phyloP scores from a whole-genome alignment of 2,797 vertebrate genomes.

The Amphiprion clarkii region DNA sequence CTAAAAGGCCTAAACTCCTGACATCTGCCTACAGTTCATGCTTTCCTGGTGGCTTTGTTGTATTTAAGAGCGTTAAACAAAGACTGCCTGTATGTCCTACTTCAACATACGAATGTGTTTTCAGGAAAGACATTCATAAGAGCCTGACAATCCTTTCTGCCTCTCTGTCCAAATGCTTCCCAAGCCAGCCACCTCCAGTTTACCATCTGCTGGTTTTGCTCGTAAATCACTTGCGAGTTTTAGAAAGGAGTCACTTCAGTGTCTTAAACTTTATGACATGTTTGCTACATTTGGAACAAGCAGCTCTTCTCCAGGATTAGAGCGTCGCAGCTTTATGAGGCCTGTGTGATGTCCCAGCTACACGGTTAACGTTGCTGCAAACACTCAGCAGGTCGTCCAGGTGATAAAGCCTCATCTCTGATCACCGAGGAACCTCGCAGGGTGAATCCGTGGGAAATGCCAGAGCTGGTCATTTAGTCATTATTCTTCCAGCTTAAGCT shows the following conservation, averaged over 20 bases:
- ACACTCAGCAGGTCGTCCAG: conserved; percentile 49
- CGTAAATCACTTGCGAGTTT: conserved; percentile 48
- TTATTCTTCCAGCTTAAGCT: conserved; percentile 12
- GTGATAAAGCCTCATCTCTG: conserved; percentile 48
- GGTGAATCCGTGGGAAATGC: conserved; percentile 25
- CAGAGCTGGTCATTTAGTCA: conserved; percentile 19
- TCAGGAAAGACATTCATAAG: conserved; percentile 42
- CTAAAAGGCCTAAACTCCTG: too few species aligned
- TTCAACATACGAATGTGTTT: conserved; percentile 14
- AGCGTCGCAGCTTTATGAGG: conserved; percentile 26
- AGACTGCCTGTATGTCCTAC: too few species aligned
- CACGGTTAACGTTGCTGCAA: conserved; percentile 17
- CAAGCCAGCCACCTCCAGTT: conserved; percentile 44
- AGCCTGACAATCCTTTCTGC: conserved; percentile 55
- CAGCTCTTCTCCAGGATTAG: conserved; percentile 38
- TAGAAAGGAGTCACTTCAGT: conserved; percentile 18
- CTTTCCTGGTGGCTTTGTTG: too few species aligned
- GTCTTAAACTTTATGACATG: conserved; percentile 41
- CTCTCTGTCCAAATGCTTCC: conserved; percentile 52
- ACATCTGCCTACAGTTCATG: too few species aligned
- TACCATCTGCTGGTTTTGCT: conserved; percentile 49
- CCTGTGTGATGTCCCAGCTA: conserved; percentile 31
- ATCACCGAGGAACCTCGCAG: background rate
- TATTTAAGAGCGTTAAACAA: too few species aligned
- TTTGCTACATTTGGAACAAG: conserved; percentile 49